Conservation (phyloP, 2,113 vertebrate genomes). For the Calidris pugnax region DNA sequence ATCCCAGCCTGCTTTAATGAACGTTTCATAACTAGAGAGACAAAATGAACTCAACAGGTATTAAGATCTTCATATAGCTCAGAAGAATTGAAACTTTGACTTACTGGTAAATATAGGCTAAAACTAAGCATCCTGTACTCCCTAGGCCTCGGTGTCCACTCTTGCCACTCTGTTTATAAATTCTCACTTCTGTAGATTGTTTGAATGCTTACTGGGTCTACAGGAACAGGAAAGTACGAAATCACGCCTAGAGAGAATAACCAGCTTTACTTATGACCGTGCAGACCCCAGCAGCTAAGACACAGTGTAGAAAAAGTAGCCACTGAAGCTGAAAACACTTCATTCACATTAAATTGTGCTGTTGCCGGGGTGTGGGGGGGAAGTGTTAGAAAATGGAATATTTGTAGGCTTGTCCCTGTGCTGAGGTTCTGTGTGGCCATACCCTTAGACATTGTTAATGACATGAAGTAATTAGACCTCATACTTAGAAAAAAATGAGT, state of each 20-base stretch:
- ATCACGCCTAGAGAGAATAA: background rate
- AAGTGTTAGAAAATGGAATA: background rate
- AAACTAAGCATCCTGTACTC: background rate
- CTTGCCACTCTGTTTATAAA: background rate
- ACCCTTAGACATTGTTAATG: background rate
- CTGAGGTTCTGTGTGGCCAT: background rate
- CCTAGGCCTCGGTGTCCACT: background rate
- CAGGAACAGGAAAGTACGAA: background rate
- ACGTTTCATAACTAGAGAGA: background rate
- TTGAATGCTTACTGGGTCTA: background rate
- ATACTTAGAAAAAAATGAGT: background rate
- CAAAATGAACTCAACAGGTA: background rate
- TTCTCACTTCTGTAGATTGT: background rate
- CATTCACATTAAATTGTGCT: background rate
- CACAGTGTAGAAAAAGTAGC: background rate
- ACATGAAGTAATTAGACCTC: background rate
- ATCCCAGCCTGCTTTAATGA: background rate
- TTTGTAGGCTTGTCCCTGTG: background rate
- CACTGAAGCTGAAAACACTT: background rate
- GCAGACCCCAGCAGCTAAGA: background rate
- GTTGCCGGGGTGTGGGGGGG: background rate
- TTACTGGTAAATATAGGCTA: background rate
- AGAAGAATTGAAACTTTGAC: background rate
- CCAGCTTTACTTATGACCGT: background rate
- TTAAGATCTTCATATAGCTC: background rate